Percentiles rank a stretch among this genome's conserved stretches.
These are phyloP conservation scores for Caenorhabditis sp. DNA, from an alignment of 2,888 invertebrate species.

Conservation along the genomic window DNA sequence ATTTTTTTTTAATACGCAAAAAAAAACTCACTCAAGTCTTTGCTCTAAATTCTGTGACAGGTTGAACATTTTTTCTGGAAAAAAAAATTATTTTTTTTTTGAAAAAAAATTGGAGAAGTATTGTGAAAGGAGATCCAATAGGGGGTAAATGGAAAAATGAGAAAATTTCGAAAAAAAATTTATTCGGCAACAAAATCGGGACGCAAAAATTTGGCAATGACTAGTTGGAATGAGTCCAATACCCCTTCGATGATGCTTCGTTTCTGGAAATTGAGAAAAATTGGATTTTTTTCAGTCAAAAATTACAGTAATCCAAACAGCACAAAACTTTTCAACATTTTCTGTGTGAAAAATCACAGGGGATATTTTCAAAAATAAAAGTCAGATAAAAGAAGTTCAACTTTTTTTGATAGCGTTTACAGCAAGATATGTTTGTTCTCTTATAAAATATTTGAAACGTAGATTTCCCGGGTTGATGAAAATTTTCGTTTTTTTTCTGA, in stretches of 20 bases:
- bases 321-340: no score
- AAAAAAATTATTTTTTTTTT: neutral
- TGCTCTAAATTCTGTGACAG: neutral
- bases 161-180: neutral
- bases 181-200: slow-evolving; percentile 44
- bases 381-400: neutral
- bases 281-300: neutral
- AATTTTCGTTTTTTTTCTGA: no score
- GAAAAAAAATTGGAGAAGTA: no score
- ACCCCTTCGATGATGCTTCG: slow-evolving; percentile 37
- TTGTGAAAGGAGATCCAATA: slow-evolving; percentile 1
- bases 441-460: no score
- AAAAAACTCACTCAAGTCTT: neutral
- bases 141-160: neutral
- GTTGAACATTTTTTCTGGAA: neutral
- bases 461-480: no score
- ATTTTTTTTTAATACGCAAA: neutral
- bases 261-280: slow-evolving; percentile 21
- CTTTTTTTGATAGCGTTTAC: no score
- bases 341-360: no score
- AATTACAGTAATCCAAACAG: no score
- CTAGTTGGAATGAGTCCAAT: slow-evolving; percentile 38
- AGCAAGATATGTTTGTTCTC: no score
- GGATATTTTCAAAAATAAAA: neutral
- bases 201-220: slow-evolving; percentile 52